These are phyloP conservation scores for Leptosomus discolor DNA, from an alignment of 2,113 vertebrate genomes.

Conservation along the genomic window DNA sequence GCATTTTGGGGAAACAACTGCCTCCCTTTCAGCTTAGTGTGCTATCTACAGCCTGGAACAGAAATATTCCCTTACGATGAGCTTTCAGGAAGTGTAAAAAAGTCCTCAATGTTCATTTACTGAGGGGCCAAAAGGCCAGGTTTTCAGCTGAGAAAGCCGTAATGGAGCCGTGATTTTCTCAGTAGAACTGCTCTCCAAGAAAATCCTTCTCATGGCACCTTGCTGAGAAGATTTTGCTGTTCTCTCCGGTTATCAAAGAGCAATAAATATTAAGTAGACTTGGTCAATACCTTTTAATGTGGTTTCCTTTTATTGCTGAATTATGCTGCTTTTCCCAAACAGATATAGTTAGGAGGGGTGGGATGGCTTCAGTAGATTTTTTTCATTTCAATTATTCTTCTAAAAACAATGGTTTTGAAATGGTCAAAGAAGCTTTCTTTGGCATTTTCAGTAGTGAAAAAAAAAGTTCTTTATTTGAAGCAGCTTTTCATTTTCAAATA, in stretches of 20 bases:
- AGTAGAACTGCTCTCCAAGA: constrained; percentile 31
- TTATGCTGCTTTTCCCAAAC: neutral
- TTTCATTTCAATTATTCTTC: constrained; percentile 34
- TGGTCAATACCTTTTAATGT: constrained; percentile 39
- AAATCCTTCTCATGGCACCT: neutral
- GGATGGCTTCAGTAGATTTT: neutral
- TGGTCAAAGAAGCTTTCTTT: constrained; percentile 25
- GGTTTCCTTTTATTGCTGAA: constrained; percentile 30
- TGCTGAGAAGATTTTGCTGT: constrained; percentile 5
- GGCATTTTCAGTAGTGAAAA: neutral
- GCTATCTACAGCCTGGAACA: neutral
- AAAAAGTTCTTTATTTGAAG: neutral
- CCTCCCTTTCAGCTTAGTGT: neutral
- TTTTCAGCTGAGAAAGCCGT: neutral
- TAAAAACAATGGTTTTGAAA: constrained; percentile 48
- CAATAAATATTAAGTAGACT: constrained; percentile 29
- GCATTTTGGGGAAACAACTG: neutral
- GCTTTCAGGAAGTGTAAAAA: neutral
- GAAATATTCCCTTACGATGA: neutral
- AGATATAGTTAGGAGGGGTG: neutral
- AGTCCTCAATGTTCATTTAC: neutral
- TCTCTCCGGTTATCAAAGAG: constrained; percentile 36
- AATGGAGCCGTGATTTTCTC: neutral
- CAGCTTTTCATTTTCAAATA: constrained; percentile 8
- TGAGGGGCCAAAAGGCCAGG: neutral